Evolutionary conservation across 2,797 vertebrate species (phyloP).

Genomic region (Hipposideros larvatus): DNA sequence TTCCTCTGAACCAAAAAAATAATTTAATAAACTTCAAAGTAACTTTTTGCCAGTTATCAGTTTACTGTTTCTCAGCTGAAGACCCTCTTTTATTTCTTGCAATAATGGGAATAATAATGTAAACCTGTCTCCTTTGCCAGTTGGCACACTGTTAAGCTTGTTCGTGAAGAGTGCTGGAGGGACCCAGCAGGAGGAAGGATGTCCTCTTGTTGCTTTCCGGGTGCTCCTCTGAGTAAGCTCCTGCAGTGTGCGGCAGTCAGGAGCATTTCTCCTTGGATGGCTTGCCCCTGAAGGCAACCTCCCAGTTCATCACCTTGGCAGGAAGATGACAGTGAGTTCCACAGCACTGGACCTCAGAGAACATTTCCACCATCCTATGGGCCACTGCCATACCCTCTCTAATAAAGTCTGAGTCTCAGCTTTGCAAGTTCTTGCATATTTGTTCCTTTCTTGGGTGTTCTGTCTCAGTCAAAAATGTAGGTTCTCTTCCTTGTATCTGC

Average conservation of each 20-base stretch:
- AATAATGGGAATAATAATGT: not conserved
- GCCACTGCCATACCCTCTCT: not conserved
- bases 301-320: not conserved
- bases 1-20: slow-evolving; percentile 9
- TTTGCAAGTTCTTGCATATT: not conserved
- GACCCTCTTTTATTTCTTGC: not conserved
- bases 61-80: not conserved
- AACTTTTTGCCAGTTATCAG: slow-evolving; percentile 2
- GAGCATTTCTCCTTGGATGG: not conserved
- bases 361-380: not conserved
- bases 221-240: not conserved
- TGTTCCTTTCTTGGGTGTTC: not conserved
- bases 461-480: not conserved
- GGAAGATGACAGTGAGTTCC: not conserved
- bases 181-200: not conserved
- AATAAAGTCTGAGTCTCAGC: not conserved
- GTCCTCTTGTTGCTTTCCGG: not conserved
- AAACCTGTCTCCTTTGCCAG: not conserved
- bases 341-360: not conserved
- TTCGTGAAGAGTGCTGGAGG: no score
- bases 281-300: not conserved
- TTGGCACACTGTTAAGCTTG: not conserved
- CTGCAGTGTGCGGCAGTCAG: not conserved
- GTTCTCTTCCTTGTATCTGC: not conserved
- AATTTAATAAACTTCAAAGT: not conserved